Conservation (phyloP, 2,888 invertebrate species). For the Leptinotarsa tumamoca region DNA sequence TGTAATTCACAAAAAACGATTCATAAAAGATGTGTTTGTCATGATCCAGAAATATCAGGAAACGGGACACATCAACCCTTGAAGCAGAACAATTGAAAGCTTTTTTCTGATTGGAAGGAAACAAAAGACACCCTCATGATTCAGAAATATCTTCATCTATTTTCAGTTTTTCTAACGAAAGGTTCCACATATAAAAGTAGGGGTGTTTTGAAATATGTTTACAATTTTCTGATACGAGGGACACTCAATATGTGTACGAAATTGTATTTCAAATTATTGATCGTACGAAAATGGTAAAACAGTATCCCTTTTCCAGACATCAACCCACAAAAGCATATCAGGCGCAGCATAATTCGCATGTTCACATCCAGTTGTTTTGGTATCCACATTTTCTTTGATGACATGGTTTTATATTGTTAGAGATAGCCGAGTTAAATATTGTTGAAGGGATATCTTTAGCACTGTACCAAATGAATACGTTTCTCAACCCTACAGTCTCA, state of each 20-base stretch:
- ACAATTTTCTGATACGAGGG: not conserved
- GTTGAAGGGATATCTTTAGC: no score
- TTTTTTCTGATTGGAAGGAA: not conserved
- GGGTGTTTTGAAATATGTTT: not conserved
- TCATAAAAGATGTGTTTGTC: not conserved
- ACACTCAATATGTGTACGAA: not conserved
- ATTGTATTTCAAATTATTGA: not conserved
- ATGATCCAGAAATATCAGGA: not conserved
- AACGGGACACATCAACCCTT: slow-evolving; percentile 29
- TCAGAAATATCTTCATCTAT: not conserved
- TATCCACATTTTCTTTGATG: no score
- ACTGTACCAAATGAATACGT: no score
- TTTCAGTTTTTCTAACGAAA: no score
- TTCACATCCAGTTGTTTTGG: no score
- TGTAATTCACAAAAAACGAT: slow-evolving; percentile 43
- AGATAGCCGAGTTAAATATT: no score
- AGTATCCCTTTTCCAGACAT: no score
- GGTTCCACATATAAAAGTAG: not conserved
- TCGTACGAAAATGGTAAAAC: no score
- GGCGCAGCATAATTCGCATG: no score
- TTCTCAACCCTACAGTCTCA: no score
- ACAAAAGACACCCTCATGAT: not conserved
- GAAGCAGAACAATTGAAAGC: slow-evolving; percentile 22
- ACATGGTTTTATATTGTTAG: no score
- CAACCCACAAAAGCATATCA: no score